Percentiles rank a stretch among this genome's conserved stretches.
phyloP scores from a whole-genome alignment of 2,888 invertebrate genomes.

The Labia minor region DNA sequence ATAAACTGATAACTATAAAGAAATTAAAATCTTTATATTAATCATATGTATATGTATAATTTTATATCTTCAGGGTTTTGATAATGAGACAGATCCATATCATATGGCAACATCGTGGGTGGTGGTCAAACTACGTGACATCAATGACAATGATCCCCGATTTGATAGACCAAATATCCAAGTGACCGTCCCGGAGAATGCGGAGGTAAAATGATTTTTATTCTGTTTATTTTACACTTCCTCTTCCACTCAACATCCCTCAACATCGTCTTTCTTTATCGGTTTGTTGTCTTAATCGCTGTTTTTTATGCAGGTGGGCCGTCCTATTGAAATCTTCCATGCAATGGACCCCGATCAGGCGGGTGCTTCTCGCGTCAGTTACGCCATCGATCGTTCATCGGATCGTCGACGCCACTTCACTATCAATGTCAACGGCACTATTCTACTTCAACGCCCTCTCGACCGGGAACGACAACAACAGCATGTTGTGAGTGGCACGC shows the following conservation, averaged over 20 bases:
- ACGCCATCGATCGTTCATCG: conserved; percentile 40
- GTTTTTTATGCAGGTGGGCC: conserved; percentile 31
- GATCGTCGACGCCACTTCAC: conserved; percentile 43
- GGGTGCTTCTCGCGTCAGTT: conserved; percentile 29
- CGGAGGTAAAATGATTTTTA: conserved; percentile 30
- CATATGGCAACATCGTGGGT: conserved; percentile 41
- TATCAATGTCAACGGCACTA: conserved; percentile 38
- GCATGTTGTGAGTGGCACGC: conserved; percentile 16
- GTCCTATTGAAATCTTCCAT: conserved; percentile 36
- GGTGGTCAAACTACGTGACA: conserved; percentile 39
- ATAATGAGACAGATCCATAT: conserved; percentile 40
- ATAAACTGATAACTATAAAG: no score
- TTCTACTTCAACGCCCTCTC: conserved; percentile 18
- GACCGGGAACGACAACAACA: conserved; percentile 17
- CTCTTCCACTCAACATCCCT: no score
- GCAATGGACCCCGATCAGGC: conserved; percentile 20
- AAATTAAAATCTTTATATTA: no score
- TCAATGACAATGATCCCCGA: conserved; percentile 44
- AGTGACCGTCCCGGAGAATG: conserved; percentile 39
- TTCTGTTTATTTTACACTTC: no score
- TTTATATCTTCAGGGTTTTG: conserved; percentile 30
- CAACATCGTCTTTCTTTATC: no score
- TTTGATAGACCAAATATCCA: conserved; percentile 41
- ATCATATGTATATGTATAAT: no score
- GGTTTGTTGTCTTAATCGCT: no score